These are phyloP conservation scores for Aphrophora alni DNA, from an alignment of 2,888 invertebrate genomes.

Conservation along the genomic window DNA sequence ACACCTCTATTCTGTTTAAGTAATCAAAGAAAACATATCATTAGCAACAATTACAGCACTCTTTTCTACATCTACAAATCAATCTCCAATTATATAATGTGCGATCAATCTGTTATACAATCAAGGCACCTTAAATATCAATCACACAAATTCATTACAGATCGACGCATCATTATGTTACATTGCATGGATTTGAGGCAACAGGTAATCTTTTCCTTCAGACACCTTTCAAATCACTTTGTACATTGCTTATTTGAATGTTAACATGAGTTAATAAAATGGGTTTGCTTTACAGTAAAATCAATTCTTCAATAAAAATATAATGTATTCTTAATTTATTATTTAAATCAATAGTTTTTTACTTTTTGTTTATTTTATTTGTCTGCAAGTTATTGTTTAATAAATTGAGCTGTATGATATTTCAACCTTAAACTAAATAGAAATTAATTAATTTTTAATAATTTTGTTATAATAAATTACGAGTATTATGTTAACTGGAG, in stretches of 20 bases:
- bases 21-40: conserved; percentile 2
- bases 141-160: conserved; percentile 17
- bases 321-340: too few species aligned
- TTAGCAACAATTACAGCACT: conserved; percentile 14
- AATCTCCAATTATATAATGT: conserved; percentile 20
- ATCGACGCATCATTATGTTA: conserved; percentile 27
- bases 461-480: too few species aligned
- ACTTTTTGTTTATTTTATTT: too few species aligned
- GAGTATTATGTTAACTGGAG: too few species aligned
- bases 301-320: not conserved
- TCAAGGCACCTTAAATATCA: conserved; percentile 36
- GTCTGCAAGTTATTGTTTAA: too few species aligned
- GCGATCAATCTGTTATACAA: conserved; percentile 19
- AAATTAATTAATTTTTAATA: too few species aligned
- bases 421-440: too few species aligned
- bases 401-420: too few species aligned
- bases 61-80: conserved; percentile 21
- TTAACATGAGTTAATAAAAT: conserved; percentile 12
- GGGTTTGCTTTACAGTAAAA: not conserved
- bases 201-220: conserved; percentile 18
- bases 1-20: too few species aligned
- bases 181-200: not conserved
- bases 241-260: conserved; percentile 38
- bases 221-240: conserved; percentile 33
- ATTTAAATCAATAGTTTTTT: too few species aligned